phyloP scores from a whole-genome alignment of 2,888 invertebrate species.

The Chesias legatella region DNA sequence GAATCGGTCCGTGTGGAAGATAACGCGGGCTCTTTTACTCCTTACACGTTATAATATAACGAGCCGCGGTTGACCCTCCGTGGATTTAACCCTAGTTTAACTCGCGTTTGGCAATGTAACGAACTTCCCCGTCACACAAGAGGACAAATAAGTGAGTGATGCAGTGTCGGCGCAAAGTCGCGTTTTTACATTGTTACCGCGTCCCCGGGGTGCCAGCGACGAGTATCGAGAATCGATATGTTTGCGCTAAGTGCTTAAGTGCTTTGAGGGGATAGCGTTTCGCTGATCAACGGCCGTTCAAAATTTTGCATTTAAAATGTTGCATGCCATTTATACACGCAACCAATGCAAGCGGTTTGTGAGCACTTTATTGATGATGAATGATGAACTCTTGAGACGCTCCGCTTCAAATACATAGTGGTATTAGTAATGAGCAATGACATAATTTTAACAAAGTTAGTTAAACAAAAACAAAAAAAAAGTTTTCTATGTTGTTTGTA shows the following conservation, averaged over 20 bases:
- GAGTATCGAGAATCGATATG: constrained; percentile 74
- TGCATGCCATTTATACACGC: neutral
- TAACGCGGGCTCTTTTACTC: constrained; percentile 77
- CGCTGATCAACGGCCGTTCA: constrained; percentile 55
- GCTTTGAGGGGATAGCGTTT: constrained; percentile 70
- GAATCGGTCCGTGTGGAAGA: constrained; percentile 71
- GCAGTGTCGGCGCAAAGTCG: constrained; percentile 54
- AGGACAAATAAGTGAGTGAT: constrained; percentile 65
- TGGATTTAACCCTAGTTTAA: constrained; percentile 68
- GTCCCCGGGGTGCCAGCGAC: constrained; percentile 65
- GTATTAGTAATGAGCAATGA: too few species aligned
- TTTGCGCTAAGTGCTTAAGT: constrained; percentile 78
- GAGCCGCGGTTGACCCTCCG: constrained; percentile 53
- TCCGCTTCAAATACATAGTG: too few species aligned
- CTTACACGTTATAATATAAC: constrained; percentile 78
- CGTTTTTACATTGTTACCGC: constrained; percentile 71
- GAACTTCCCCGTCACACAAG: constrained; percentile 47
- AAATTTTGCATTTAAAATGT: constrained; percentile 42
- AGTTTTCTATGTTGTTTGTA: too few species aligned
- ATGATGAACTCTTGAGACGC: too few species aligned
- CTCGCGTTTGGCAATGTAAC: constrained; percentile 46
- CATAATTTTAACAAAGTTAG: too few species aligned
- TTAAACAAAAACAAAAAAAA: too few species aligned
- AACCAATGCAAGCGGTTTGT: neutral
- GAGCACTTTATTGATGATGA: too few species aligned